Evolutionary conservation across 1,140 invertebrate genomes (phyloP).

Genomic region (Amphibalanus amphitrite): DNA sequence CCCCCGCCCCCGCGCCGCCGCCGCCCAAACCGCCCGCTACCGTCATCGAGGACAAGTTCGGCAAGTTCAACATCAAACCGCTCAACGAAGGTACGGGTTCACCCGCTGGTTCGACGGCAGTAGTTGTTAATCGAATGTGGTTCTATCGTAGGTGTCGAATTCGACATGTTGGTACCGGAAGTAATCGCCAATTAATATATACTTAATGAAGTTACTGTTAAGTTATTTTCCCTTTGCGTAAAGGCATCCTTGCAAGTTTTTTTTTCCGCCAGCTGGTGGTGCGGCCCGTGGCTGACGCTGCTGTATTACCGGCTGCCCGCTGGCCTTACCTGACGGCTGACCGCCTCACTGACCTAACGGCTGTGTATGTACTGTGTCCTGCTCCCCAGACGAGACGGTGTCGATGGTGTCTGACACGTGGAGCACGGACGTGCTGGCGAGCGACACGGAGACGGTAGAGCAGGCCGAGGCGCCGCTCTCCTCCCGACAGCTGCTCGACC

Average conservation of each 20-base stretch:
- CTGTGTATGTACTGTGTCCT: too few relatives aligned
- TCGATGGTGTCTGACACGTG: conserved; percentile 93
- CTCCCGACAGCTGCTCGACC: conserved; percentile 13
- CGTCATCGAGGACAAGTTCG: conserved; percentile 63
- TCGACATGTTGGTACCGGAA: too few relatives aligned
- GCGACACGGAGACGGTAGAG: conserved; percentile 70
- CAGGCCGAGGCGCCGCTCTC: conserved; percentile 21
- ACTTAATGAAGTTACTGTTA: too few relatives aligned
- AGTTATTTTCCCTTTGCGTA: too few relatives aligned
- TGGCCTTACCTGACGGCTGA: conserved; percentile 32
- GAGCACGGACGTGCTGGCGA: conserved; percentile 89
- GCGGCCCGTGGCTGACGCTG: too few relatives aligned
- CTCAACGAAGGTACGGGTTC: conserved; percentile 44
- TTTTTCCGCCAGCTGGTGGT: too few relatives aligned
- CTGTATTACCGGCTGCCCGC: too few relatives aligned
- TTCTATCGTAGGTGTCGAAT: too few relatives aligned
- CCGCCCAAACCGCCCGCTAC: conserved; percentile 26
- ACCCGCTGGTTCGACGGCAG: too few relatives aligned
- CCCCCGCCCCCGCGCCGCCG: conserved; percentile 47
- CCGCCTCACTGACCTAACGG: conserved; percentile 97
- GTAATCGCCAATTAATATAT: too few relatives aligned
- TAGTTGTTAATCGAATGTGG: too few relatives aligned
- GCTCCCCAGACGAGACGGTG: conserved; percentile 1
- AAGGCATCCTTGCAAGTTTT: too few relatives aligned
- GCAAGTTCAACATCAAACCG: conserved; percentile 92